These are phyloP conservation scores for Euzophera pinguis DNA, from an alignment of 2,888 invertebrate genomes.

Conservation along the genomic window DNA sequence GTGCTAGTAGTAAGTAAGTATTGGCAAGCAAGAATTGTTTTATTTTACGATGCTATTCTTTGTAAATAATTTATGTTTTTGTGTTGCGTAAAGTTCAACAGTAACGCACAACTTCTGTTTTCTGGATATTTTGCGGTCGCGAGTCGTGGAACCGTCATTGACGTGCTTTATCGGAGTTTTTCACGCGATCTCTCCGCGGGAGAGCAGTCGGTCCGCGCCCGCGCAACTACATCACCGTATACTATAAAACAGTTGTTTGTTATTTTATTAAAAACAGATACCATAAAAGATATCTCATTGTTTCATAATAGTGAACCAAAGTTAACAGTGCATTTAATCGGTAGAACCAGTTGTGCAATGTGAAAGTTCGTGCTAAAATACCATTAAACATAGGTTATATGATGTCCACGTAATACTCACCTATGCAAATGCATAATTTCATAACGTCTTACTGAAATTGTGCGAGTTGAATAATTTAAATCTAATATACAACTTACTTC, in stretches of 20 bases:
- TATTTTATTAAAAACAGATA: neutral
- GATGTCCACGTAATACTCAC: constrained; percentile 32
- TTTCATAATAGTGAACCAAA: neutral
- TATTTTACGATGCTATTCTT: neutral
- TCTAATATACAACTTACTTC: constrained; percentile 18
- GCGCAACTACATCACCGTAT: constrained; percentile 54
- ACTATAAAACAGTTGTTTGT: constrained; percentile 19
- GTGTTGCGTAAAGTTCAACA: neutral
- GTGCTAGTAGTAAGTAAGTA: too few species aligned
- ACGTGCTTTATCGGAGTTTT: constrained; percentile 67
- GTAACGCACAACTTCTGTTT: neutral
- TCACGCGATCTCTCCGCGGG: constrained; percentile 75
- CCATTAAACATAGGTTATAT: constrained; percentile 20
- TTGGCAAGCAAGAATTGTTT: too few species aligned
- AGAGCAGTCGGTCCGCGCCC: constrained; percentile 66
- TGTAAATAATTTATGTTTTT: too few species aligned
- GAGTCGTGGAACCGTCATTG: constrained; percentile 38
- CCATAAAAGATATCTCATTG: neutral
- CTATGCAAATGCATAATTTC: constrained; percentile 40
- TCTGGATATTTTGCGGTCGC: neutral
- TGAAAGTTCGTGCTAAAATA: constrained; percentile 42
- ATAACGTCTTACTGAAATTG: constrained; percentile 39
- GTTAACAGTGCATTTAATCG: neutral
- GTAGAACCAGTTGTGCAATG: constrained; percentile 19
- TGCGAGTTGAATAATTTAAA: constrained; percentile 30